Percentiles rank a stretch among this genome's conserved stretches.
These are phyloP conservation scores for Notolepis coatsorum DNA, from an alignment of 2,797 vertebrate genomes.

Conservation along the genomic window DNA sequence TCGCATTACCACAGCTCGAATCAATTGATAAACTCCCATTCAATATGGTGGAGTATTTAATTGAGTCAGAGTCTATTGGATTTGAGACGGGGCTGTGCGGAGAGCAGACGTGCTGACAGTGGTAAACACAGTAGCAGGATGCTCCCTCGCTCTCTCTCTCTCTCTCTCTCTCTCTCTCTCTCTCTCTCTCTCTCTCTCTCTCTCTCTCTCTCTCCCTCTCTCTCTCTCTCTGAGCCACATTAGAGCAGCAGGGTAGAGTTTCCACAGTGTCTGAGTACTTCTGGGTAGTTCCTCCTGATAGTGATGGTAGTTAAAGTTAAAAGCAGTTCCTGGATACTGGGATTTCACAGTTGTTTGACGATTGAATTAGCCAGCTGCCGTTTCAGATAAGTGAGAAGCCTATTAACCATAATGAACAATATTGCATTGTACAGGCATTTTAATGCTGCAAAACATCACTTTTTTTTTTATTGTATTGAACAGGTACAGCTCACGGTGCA, in stretches of 20 bases:
- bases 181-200: constrained; percentile 55
- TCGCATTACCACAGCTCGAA: constrained; percentile 97
- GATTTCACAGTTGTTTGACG: not conserved
- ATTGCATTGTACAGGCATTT: not conserved
- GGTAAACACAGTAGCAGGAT: constrained; percentile 88
- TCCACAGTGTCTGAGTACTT: constrained; percentile 35
- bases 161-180: constrained; percentile 52
- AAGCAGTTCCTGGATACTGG: constrained; percentile 12
- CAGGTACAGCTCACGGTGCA: not conserved
- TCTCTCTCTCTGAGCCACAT: constrained; percentile 54
- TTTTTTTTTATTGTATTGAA: constrained; percentile 16
- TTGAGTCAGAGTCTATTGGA: constrained; percentile 99
- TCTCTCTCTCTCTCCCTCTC: constrained; percentile 52
- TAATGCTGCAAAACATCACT: constrained; percentile 5
- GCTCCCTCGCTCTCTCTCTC: constrained; percentile 62
- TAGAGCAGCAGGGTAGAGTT: constrained; percentile 45
- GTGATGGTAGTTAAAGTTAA: constrained; percentile 24
- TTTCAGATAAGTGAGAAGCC: constrained; percentile 14
- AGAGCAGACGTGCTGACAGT: constrained; percentile 94
- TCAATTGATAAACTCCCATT: constrained; percentile 99
- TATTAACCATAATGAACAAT: constrained; percentile 4
- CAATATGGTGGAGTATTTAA: constrained; percentile 97
- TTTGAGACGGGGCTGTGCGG: constrained; percentile 88
- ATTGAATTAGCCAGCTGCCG: constrained; percentile 7
- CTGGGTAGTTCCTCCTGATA: constrained; percentile 24